Evolutionary conservation across 2,113 vertebrate genomes (phyloP).

Genomic region (Numida meleagris): DNA sequence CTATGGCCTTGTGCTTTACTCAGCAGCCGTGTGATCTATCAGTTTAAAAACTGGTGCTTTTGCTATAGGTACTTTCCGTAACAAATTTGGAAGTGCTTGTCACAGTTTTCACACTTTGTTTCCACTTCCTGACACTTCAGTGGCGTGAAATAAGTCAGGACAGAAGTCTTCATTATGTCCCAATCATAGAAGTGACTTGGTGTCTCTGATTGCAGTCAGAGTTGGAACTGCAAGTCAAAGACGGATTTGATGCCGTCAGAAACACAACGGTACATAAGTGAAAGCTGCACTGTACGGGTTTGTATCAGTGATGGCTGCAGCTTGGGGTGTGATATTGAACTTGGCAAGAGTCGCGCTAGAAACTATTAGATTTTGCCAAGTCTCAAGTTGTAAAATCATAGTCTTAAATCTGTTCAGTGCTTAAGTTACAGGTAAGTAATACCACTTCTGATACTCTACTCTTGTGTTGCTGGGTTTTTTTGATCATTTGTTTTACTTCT

Average conservation of each 20-base stretch:
- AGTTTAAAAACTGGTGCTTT: not conserved
- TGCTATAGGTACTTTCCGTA: not conserved
- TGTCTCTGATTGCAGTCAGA: not conserved
- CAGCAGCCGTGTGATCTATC: not conserved
- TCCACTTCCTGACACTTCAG: not conserved
- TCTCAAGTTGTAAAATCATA: not conserved
- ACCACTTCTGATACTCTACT: not conserved
- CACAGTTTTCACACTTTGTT: not conserved
- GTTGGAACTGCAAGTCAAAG: not conserved
- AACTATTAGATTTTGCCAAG: not conserved
- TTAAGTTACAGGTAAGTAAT: not conserved
- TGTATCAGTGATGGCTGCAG: not conserved
- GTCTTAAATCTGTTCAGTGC: not conserved
- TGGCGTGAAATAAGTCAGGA: not conserved
- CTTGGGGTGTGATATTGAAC: not conserved
- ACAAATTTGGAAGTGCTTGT: not conserved
- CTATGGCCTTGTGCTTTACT: fast-evolving
- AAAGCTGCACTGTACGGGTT: not conserved
- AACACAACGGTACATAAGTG: not conserved
- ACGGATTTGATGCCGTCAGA: not conserved
- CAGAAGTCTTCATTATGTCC: not conserved
- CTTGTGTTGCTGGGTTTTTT: fast-evolving
- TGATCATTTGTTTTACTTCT: not conserved
- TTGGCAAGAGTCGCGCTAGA: not conserved
- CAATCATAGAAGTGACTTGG: not conserved